A percentile compares a stretch with the other conserved stretches of the same genome.
Evolutionary conservation across 2,888 invertebrate species (phyloP).

Genomic region (Slavum lentiscoides): DNA sequence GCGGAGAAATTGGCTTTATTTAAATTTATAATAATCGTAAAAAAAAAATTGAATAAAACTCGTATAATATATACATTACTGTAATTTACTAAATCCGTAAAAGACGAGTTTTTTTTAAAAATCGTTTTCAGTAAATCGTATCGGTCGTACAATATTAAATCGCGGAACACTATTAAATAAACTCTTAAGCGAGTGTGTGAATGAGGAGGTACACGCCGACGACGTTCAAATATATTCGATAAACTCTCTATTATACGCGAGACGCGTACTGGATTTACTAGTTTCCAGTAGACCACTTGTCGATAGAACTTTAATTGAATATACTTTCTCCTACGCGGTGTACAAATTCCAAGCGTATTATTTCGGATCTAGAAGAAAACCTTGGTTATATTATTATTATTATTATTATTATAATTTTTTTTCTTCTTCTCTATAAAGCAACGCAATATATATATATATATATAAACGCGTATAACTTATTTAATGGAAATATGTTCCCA

Average conservation of each 20-base stretch:
- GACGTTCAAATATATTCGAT: slow-evolving; percentile 5
- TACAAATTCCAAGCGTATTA: not conserved
- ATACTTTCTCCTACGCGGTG: slow-evolving; percentile 21
- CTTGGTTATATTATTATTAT: no score
- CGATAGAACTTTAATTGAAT: slow-evolving; percentile 21
- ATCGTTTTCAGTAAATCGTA: not conserved
- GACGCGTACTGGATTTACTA: slow-evolving; percentile 41
- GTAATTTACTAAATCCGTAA: not conserved
- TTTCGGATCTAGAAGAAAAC: not conserved
- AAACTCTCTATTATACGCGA: slow-evolving; percentile 1
- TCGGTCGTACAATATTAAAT: not conserved
- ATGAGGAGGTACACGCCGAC: no score
- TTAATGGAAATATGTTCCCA: no score
- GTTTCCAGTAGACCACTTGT: slow-evolving; percentile 35
- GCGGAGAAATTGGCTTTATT: no score
- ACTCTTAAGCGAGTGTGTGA: not conserved
- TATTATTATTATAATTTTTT: no score
- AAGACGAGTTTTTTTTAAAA: not conserved
- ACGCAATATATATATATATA: no score
- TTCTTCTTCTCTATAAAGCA: no score
- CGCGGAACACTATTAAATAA: not conserved
- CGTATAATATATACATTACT: not conserved
- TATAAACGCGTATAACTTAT: no score
- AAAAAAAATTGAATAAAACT: no score
- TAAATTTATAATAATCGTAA: no score